Evolutionary conservation across 2,113 vertebrate genomes (phyloP), one percentile per base, ranked within the genome.

Genomic region (Nerophis lumbriciformis): DNA sequence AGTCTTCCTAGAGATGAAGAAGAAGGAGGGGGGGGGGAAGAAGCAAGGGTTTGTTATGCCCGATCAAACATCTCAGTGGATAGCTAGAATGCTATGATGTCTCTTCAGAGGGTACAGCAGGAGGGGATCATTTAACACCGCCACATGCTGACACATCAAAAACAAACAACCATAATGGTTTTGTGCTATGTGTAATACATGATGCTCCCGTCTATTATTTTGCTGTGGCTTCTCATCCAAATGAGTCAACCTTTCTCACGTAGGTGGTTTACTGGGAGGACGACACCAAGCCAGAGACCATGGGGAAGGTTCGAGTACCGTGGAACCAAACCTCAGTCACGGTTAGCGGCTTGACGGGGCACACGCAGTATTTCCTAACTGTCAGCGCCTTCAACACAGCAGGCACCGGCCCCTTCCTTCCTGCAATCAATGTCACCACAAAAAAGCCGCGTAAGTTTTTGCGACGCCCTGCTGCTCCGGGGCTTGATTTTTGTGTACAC

Each of bases 311-410:
- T 11, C 89, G 90, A 77, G 93, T 94, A 80, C 85, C 90, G 48
- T 92, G 94, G 78, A 95, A 94, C 69, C 90, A 92, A 75, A 94
- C 94, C 1, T 92, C 90, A 0, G 89, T 92, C 72, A 91, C 88
- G 44, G 92, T 98, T 47, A 89, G 79, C 0, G 92, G 91, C 11
- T 78, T 98, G 89, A 89, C 80, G 69, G 94, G 92, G 81, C 93
- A 92, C 84, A 87, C 91, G 3, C 91, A 83, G 1, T 96, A 96
- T 81, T 94, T 92, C 73, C 78, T 93, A 1, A 92, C 94, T 21
- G 94, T 98, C 67, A 93, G 94, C 65, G 93, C 96, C 12, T 98
- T 92, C 74, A 98, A 98, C 91, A 98, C 93, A 0, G 96, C 96
- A 0, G 96, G 96, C 4, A 87, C 93, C 0, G 95, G 96, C 10